phyloP scores from a whole-genome alignment of 2,113 vertebrate species.

The Axis porcinus region DNA sequence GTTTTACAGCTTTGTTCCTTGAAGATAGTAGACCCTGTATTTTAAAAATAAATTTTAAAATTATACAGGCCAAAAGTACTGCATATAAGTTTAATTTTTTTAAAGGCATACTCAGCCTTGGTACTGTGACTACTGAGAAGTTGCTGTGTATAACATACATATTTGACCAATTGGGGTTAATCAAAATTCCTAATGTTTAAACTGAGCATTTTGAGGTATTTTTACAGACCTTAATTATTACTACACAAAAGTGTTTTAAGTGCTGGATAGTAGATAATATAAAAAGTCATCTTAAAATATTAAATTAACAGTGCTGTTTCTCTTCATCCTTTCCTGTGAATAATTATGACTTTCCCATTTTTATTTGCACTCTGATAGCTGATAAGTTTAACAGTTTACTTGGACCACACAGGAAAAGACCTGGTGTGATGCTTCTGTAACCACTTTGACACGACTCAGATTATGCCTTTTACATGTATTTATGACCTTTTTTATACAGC shows the following conservation, averaged over 20 bases:
- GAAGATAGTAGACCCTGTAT: not conserved
- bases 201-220: not conserved
- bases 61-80: not conserved
- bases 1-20: not conserved
- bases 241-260: not conserved
- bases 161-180: conserved; percentile 5
- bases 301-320: not conserved
- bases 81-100: not conserved
- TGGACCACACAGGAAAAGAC: not conserved
- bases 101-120: not conserved
- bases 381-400: not conserved
- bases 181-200: conserved; percentile 38
- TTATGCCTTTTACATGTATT: not conserved
- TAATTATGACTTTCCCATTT: not conserved
- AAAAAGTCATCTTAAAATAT: not conserved
- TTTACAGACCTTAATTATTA: not conserved
- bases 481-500: not conserved
- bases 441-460: not conserved
- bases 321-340: not conserved
- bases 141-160: not conserved
- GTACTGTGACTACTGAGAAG: not conserved
- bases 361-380: not conserved
- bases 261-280: not conserved
- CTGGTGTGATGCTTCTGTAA: not conserved
- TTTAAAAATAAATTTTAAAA: not conserved